Evolutionary conservation across 1,140 invertebrate genomes (phyloP).

Genomic region (Metopolophium dirhodum): DNA sequence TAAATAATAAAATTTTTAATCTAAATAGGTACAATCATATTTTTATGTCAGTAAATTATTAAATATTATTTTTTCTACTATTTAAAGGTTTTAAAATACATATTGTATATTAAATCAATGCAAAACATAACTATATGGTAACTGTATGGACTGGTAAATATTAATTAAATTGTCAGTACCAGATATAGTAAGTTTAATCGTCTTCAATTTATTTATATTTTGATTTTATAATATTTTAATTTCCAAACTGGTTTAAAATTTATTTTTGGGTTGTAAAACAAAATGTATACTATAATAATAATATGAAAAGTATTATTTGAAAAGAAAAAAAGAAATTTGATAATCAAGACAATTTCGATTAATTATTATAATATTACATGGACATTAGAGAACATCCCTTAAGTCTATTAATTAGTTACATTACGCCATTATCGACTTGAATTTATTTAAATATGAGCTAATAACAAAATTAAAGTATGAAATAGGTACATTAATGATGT

Average conservation of each 20-base stretch:
- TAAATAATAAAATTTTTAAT: background rate
- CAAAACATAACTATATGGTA: background rate
- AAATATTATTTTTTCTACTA: background rate
- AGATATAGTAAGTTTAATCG: too few species aligned
- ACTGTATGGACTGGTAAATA: background rate
- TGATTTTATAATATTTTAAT: background rate
- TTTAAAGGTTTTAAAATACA: background rate
- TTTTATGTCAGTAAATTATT: background rate
- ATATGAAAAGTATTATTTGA: background rate
- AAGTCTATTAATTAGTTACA: background rate
- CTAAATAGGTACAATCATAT: background rate
- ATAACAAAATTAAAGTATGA: background rate
- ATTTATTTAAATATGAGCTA: background rate
- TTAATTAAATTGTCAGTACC: background rate
- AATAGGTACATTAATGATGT: background rate
- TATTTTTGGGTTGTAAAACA: background rate
- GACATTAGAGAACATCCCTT: too few species aligned
- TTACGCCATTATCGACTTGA: background rate
- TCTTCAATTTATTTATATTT: background rate
- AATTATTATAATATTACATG: background rate
- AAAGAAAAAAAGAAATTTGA: background rate
- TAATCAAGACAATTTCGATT: background rate
- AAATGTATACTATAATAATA: background rate
- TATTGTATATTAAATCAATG: background rate
- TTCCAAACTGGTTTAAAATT: background rate